Evolutionary conservation across 2,113 vertebrate species (phyloP).

Genomic region (Corythornis cristatus): DNA sequence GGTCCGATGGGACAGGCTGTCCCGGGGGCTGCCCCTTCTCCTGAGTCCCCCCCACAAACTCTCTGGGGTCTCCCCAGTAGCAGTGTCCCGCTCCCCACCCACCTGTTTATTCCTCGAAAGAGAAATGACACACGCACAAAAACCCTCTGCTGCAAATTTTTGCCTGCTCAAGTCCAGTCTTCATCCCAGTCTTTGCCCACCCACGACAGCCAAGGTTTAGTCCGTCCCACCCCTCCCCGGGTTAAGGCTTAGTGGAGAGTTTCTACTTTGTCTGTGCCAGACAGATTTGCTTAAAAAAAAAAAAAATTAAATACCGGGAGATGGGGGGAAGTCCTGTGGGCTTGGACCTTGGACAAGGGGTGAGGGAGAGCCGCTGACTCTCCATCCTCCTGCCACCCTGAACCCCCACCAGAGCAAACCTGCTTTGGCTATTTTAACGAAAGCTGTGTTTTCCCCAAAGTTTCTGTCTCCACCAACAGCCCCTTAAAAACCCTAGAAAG

Average conservation of each 20-base stretch:
- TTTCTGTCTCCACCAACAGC: background rate
- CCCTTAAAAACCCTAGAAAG: background rate
- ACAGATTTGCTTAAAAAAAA: background rate
- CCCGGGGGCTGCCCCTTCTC: background rate
- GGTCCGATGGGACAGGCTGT: background rate
- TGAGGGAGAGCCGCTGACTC: background rate
- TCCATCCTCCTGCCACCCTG: background rate
- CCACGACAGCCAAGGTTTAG: background rate
- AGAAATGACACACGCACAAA: background rate
- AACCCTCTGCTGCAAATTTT: background rate
- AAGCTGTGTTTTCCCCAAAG: fast-evolving
- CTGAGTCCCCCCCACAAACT: background rate
- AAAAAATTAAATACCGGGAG: too few species aligned
- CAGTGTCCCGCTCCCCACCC: background rate
- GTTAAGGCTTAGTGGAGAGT: background rate
- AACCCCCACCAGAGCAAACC: background rate
- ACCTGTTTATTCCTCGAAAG: background rate
- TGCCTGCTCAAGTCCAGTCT: background rate
- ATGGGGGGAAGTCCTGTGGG: too few species aligned
- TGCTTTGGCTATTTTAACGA: background rate
- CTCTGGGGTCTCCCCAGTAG: too few species aligned
- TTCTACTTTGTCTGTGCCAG: background rate
- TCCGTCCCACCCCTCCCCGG: too few species aligned
- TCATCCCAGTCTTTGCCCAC: background rate
- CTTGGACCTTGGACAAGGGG: too few species aligned